These are phyloP conservation scores for Cephus rjabovi DNA, from an alignment of 2,888 invertebrate species.

Conservation along the genomic window DNA sequence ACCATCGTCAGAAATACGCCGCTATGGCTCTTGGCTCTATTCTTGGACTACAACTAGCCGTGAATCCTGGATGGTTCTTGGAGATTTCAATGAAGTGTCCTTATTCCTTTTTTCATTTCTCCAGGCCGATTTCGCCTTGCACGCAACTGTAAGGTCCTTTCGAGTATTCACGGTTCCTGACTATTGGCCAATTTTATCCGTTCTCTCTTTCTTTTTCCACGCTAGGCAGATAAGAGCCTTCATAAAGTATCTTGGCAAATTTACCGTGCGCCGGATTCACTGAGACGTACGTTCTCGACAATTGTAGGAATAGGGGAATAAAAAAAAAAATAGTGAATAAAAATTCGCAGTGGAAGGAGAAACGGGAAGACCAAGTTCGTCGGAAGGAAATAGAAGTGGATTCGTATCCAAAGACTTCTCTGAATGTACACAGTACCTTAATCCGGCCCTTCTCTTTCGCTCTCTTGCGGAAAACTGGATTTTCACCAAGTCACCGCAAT, in stretches of 20 bases:
- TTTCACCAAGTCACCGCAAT: slow-evolving; percentile 18
- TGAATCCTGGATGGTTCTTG: neutral
- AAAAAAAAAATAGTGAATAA: no score
- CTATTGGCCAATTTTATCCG: neutral
- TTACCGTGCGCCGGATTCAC: neutral
- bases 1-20: neutral
- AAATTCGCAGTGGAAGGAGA: neutral
- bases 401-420: neutral
- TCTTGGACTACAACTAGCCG: neutral
- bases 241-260: neutral
- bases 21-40: neutral
- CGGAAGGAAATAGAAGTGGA: neutral
- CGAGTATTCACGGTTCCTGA: neutral
- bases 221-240: neutral
- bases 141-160: neutral
- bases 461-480: neutral
- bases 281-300: neutral
- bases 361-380: neutral
- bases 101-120: neutral
- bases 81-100: neutral
- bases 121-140: neutral
- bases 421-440: neutral
- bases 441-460: slow-evolving; percentile 29
- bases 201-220: neutral
- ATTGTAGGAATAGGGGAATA: neutral